Conservation (phyloP, 2,797 vertebrate genomes). For the Sternotherus odoratus region DNA sequence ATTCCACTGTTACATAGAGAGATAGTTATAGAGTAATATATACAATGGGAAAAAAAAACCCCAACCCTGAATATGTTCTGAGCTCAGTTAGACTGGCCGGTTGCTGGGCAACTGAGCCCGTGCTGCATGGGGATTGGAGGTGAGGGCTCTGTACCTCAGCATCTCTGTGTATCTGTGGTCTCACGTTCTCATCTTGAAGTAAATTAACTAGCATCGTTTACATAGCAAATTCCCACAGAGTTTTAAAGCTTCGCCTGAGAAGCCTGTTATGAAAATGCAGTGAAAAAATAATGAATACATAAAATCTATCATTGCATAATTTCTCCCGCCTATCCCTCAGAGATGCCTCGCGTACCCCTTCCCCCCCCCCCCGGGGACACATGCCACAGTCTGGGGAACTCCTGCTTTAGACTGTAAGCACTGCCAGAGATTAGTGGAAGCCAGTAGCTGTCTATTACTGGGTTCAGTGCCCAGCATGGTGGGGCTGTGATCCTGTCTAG, state of each 20-base stretch:
- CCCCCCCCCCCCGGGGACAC: too few relatives aligned
- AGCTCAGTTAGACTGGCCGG: background rate
- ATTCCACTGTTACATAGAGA: background rate
- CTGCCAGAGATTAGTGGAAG: background rate
- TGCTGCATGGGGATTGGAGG: background rate
- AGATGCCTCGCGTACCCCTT: background rate
- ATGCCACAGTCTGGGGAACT: background rate
- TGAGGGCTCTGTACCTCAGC: background rate
- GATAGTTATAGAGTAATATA: background rate
- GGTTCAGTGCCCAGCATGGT: background rate
- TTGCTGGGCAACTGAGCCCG: background rate
- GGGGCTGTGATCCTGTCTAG: background rate
- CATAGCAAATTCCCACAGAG: background rate
- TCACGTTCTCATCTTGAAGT: background rate
- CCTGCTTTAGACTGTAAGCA: background rate
- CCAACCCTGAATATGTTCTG: background rate
- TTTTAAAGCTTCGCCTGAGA: background rate
- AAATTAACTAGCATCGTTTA: background rate
- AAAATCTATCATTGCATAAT: background rate
- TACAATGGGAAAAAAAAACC: background rate
- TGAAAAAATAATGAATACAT: background rate
- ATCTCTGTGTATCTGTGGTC: background rate
- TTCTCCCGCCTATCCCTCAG: background rate
- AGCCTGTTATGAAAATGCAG: background rate
- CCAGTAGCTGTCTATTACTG: background rate